Percentiles rank a stretch among this genome's conserved stretches.
These are phyloP conservation scores for Umimayanthus chanpuru DNA, from an alignment of 92 coral and sea anemone genomes.

Conservation along the genomic window DNA sequence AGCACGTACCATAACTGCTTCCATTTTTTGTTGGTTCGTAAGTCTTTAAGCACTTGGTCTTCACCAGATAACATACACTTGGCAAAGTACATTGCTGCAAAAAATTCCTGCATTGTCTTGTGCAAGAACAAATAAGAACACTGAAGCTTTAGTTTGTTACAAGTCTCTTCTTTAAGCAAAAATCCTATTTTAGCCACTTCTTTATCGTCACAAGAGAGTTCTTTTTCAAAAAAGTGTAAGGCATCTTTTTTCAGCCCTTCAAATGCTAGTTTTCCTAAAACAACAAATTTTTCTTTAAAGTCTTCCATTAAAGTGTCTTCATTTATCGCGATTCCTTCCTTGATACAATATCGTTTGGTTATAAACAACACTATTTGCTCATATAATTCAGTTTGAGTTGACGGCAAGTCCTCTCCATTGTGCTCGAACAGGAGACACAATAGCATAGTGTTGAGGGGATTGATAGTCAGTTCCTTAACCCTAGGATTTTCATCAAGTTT, in stretches of 20 bases:
- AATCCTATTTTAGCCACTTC: not conserved
- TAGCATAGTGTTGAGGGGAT: not conserved
- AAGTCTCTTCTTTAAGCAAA: slow-evolving; percentile 14
- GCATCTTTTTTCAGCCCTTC: not conserved
- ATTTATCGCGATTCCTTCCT: too few species aligned
- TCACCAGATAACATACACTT: too few species aligned
- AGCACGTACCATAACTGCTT: not conserved
- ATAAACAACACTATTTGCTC: slow-evolving; percentile 1
- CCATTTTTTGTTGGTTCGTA: not conserved
- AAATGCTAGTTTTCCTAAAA: not conserved
- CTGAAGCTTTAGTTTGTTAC: slow-evolving; percentile 23
- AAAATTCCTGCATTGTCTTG: slow-evolving; percentile 47
- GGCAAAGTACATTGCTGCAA: not conserved
- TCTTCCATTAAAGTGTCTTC: not conserved
- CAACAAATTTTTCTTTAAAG: not conserved
- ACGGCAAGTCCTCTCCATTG: slow-evolving; percentile 16
- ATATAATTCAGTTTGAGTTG: slow-evolving; percentile 5
- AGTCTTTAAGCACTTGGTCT: too few species aligned
- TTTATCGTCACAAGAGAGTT: not conserved
- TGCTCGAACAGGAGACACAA: not conserved
- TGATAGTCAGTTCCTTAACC: not conserved
- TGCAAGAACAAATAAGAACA: slow-evolving; percentile 34
- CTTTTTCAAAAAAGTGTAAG: slow-evolving; percentile 30
- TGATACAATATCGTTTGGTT: not conserved
- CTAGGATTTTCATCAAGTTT: too few species aligned